Conservation (phyloP, 2,888 invertebrate species). For the Sclerodermus sp. region DNA sequence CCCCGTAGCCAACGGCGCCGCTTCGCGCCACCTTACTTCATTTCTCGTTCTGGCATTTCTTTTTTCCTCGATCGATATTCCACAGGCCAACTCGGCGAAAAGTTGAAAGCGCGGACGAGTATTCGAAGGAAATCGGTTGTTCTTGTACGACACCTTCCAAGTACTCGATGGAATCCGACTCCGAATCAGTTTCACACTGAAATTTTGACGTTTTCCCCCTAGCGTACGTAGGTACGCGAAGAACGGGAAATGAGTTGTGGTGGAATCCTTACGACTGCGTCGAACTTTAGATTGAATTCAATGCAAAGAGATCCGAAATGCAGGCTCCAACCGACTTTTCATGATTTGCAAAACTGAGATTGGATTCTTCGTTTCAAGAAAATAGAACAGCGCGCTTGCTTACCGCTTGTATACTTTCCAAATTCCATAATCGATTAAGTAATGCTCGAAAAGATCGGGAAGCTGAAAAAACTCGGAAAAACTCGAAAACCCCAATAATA, state of each 20-base stretch:
- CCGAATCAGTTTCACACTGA: slow-evolving; percentile 27
- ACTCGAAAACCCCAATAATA: no score
- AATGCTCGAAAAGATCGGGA: no score
- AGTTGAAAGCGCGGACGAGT: slow-evolving; percentile 18
- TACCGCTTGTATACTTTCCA: neutral
- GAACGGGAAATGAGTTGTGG: slow-evolving; percentile 34
- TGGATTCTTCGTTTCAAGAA: neutral
- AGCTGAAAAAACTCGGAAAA: no score
- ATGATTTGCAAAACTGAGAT: slow-evolving; percentile 1
- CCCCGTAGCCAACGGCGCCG: no score
- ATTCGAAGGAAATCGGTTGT: slow-evolving; percentile 14
- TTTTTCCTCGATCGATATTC: slow-evolving; percentile 13
- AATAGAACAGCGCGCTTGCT: neutral
- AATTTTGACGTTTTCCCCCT: slow-evolving; percentile 28
- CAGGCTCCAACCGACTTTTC: slow-evolving; percentile 14
- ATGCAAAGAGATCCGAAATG: slow-evolving; percentile 24
- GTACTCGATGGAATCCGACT: slow-evolving; percentile 20
- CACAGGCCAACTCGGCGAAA: slow-evolving; percentile 17
- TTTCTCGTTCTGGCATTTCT: neutral
- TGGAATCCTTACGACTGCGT: slow-evolving; percentile 37
- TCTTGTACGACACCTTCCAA: slow-evolving; percentile 25
- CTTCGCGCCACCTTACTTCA: neutral
- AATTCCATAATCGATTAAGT: neutral
- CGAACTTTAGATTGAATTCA: slow-evolving; percentile 43
- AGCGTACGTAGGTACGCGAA: slow-evolving; percentile 16